These are phyloP conservation scores for Erannis defoliaria DNA, from an alignment of 2,888 invertebrate genomes.

Conservation along the genomic window DNA sequence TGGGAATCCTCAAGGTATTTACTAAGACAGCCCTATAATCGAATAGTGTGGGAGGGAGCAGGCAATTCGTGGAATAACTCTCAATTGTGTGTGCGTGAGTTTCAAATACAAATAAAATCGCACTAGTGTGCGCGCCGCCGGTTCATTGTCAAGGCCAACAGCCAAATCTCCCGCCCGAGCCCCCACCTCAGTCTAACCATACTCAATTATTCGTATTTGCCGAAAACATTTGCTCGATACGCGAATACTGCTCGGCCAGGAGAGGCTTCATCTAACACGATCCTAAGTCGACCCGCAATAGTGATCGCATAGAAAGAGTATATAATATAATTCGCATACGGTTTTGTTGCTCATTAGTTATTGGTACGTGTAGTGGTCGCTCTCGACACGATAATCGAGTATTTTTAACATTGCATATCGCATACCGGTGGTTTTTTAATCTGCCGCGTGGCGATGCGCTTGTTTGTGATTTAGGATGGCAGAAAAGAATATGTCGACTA, in stretches of 20 bases:
- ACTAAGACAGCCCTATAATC: slow-evolving; percentile 66
- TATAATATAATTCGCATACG: slow-evolving; percentile 46
- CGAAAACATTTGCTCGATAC: slow-evolving; percentile 66
- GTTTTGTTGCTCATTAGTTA: slow-evolving; percentile 50
- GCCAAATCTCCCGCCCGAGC: slow-evolving; percentile 82
- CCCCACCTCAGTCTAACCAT: slow-evolving; percentile 66
- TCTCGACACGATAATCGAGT: slow-evolving; percentile 69
- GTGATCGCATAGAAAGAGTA: slow-evolving; percentile 49
- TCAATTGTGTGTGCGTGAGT: slow-evolving; percentile 67
- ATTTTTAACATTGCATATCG: slow-evolving; percentile 73
- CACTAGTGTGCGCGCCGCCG: slow-evolving; percentile 78
- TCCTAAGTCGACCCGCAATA: slow-evolving; percentile 62
- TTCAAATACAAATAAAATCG: slow-evolving; percentile 63
- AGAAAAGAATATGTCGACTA: slow-evolving; percentile 50
- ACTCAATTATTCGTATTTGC: slow-evolving; percentile 74
- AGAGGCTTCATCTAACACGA: slow-evolving; percentile 49
- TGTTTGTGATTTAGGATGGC: slow-evolving; percentile 52
- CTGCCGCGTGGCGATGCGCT: slow-evolving; percentile 54
- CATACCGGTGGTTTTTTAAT: slow-evolving; percentile 67
- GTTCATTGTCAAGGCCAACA: slow-evolving; percentile 86
- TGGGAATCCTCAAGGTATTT: slow-evolving; percentile 27
- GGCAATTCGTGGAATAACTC: slow-evolving; percentile 80
- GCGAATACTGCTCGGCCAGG: slow-evolving; percentile 61
- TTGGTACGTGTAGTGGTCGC: slow-evolving; percentile 56
- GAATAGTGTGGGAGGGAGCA: slow-evolving; percentile 75